Percentiles rank a stretch among this genome's conserved stretches.
These are phyloP conservation scores for Apeira syringaria DNA, from an alignment of 2,888 invertebrate genomes.

Conservation along the genomic window DNA sequence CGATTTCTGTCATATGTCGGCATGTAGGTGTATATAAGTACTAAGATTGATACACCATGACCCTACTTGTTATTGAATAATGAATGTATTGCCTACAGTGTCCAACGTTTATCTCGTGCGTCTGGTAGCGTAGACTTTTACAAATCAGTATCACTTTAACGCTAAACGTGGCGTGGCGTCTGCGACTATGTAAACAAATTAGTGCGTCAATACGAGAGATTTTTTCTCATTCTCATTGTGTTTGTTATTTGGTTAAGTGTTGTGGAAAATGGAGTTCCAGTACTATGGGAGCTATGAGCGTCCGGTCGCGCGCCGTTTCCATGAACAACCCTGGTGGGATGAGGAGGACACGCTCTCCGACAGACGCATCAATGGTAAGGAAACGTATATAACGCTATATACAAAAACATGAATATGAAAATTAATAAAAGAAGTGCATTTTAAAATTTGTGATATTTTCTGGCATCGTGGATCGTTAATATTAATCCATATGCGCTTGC, in stretches of 20 bases:
- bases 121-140: slow-evolving; percentile 57
- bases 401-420: too few relatives aligned
- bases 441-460: too few relatives aligned
- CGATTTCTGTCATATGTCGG: slow-evolving; percentile 6
- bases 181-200: slow-evolving; percentile 35
- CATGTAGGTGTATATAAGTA: not conserved
- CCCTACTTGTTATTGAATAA: slow-evolving; percentile 44
- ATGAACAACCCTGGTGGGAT: slow-evolving; percentile 74
- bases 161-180: slow-evolving; percentile 58
- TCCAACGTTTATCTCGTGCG: slow-evolving; percentile 66
- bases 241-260: slow-evolving; percentile 18
- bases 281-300: slow-evolving; percentile 71
- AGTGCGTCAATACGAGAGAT: slow-evolving; percentile 34
- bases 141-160: slow-evolving; percentile 67
- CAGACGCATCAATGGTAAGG: slow-evolving; percentile 70
- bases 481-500: too few relatives aligned
- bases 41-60: slow-evolving; percentile 29
- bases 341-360: slow-evolving; percentile 75
- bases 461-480: too few relatives aligned
- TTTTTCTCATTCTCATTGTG: slow-evolving; percentile 35
- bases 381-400: slow-evolving; percentile 2
- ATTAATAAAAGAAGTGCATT: too few relatives aligned
- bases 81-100: slow-evolving; percentile 54
- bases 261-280: slow-evolving; percentile 69
- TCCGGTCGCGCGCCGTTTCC: slow-evolving; percentile 49